Evolutionary conservation across 2,797 vertebrate genomes (phyloP), one percentile per base, ranked within the genome.

Genomic region (Yasuhikotakia modesta): DNA sequence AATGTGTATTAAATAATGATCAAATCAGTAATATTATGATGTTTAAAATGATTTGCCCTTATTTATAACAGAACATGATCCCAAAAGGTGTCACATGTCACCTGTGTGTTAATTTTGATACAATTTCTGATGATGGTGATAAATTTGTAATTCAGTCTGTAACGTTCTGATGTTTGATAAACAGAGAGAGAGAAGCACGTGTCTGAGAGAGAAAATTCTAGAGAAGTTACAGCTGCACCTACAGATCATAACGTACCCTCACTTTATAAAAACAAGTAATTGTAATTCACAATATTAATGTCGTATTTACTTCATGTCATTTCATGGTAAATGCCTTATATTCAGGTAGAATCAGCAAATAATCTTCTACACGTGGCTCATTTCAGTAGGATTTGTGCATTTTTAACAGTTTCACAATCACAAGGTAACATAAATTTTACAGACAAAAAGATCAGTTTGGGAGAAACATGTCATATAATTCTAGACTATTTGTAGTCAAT

Each of bases 191-290:
- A 4, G n/a, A 39, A 8, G n/a, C 6, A 14, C 19, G 30, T 69
- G 27, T 5, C 24, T 32, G 45, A 32, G 70, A 70, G 24, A 22
- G 50, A 76, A 57, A 24, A 58, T 45, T 76, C 22, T 11, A 67
- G 63, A 66, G 6, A 16, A 10, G 5, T 22, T 6, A 39, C 6
- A 8, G 35, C 32, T 35, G 32, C 14, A 17, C 50, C n/a, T 67
- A 21, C 17, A 66, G 57, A 46, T 5, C 4, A 6, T 17, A 65
- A 55, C 10, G 11, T 61, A 1, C 2, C n/a, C 0, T 73, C 13
- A 53, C 2, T 12, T 16, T 22, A 1, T 74, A 17, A 24, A 65
- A 53, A 65, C 14, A 55, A 53, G 53, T 5, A 63, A 52, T 11
- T 53, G n/a, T 43, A 53, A 46, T 32, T 21, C 60, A 63, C 60